Conservation (phyloP, 2,888 invertebrate species). For the Brassicogethes aeneus region DNA sequence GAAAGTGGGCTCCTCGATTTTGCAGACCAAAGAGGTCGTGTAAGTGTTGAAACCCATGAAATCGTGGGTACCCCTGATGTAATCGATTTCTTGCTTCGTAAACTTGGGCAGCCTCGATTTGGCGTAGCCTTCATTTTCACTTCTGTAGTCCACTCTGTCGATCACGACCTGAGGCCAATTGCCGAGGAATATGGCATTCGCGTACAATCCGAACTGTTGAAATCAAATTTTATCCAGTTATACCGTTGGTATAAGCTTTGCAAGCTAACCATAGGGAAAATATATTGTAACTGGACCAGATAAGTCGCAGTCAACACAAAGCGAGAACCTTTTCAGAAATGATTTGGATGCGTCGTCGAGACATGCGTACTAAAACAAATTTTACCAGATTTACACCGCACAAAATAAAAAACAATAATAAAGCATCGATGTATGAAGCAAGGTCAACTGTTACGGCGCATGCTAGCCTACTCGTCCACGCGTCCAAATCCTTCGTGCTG, state of each 20-base stretch:
- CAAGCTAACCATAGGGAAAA: too few relatives aligned
- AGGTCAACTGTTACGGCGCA: too few relatives aligned
- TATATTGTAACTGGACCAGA: too few relatives aligned
- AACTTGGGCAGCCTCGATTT: constrained; percentile 56
- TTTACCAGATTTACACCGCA: too few relatives aligned
- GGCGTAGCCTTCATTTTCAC: constrained; percentile 48
- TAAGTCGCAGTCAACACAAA: too few relatives aligned
- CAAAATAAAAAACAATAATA: too few relatives aligned
- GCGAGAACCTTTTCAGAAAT: too few relatives aligned
- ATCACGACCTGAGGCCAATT: constrained; percentile 61
- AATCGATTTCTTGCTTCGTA: constrained; percentile 48
- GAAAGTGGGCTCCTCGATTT: constrained; percentile 13
- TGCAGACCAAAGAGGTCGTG: constrained; percentile 51
- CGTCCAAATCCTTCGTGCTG: too few relatives aligned
- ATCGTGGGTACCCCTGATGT: constrained; percentile 55
- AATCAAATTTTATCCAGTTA: not conserved
- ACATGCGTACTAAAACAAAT: too few relatives aligned
- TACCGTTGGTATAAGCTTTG: not conserved
- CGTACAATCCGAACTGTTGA: constrained; percentile 22
- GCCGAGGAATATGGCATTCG: constrained; percentile 54
- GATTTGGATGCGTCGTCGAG: too few relatives aligned
- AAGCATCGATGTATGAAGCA: too few relatives aligned
- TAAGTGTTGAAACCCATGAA: constrained; percentile 71
- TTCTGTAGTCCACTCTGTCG: constrained; percentile 47
- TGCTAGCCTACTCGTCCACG: too few relatives aligned